phyloP scores from a whole-genome alignment of 2,888 invertebrate species.

The Acanthopleura granulata region DNA sequence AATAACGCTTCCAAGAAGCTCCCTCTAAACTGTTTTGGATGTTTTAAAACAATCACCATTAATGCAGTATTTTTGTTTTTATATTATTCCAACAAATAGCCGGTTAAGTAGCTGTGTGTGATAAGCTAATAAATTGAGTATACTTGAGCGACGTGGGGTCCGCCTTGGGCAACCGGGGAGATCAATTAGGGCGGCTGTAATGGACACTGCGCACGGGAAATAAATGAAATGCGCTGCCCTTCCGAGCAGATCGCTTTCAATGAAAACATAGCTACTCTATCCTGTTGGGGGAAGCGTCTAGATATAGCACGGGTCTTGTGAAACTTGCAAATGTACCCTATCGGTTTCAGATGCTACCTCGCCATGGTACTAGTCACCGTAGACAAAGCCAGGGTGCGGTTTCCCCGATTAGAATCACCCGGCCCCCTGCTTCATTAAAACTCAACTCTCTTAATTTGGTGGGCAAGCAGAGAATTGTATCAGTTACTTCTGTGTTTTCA shows the following conservation, averaged over 20 bases:
- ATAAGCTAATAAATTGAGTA: background rate
- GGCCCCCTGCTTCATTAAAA: background rate
- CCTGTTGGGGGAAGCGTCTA: background rate
- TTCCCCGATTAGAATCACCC: background rate
- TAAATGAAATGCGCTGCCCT: conserved; percentile 1
- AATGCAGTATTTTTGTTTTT: background rate
- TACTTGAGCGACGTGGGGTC: background rate
- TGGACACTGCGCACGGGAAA: conserved; percentile 1
- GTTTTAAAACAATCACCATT: background rate
- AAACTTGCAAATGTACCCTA: background rate
- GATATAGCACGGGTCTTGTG: background rate
- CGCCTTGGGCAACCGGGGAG: background rate
- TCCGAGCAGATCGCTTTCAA: background rate
- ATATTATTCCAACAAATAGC: background rate
- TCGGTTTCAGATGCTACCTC: background rate
- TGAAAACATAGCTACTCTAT: background rate
- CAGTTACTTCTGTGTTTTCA: background rate
- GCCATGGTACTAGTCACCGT: background rate
- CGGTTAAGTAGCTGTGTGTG: background rate
- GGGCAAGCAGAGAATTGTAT: background rate
- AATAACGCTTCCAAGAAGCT: no score
- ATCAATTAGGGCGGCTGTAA: background rate
- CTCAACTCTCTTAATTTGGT: background rate
- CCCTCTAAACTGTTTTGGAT: no score
- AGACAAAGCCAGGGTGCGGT: background rate